Evolutionary conservation across 2,797 vertebrate species (phyloP).

Genomic region (Danio albolineatus): DNA sequence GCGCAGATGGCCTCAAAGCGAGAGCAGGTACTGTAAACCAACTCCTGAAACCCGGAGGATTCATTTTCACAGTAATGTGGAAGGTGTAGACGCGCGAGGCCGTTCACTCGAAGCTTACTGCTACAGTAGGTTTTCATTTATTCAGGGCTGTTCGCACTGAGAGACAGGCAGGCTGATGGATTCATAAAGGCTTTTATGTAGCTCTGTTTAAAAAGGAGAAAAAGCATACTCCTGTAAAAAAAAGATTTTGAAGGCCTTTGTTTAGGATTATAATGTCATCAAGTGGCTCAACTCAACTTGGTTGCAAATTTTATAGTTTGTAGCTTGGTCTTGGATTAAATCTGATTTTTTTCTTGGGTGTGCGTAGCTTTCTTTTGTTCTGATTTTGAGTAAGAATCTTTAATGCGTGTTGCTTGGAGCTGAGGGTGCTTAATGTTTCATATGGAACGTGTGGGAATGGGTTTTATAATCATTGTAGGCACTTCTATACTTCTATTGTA

Average conservation of each 20-base stretch:
- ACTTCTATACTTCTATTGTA: too few relatives aligned
- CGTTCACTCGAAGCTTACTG: neutral
- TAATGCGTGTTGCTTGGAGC: neutral
- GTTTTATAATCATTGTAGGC: too few relatives aligned
- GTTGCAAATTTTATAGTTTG: constrained; percentile 2
- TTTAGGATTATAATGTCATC: constrained; percentile 26
- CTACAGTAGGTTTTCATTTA: constrained; percentile 8
- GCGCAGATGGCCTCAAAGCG: neutral
- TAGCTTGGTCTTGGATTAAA: neutral
- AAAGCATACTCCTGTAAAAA: neutral
- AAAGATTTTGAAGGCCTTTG: constrained; percentile 16
- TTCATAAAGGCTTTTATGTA: constrained; percentile 44
- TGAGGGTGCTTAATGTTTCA: neutral
- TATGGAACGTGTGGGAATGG: too few relatives aligned
- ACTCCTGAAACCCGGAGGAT: neutral
- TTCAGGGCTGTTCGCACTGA: constrained; percentile 2
- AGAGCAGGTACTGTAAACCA: neutral
- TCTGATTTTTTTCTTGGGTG: neutral
- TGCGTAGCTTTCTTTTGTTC: neutral
- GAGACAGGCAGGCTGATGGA: neutral
- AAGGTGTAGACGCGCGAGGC: neutral
- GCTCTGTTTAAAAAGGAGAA: neutral
- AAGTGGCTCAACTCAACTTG: neutral
- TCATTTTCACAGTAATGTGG: neutral
- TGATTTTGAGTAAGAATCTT: neutral